Evolutionary conservation across 2,888 invertebrate genomes (phyloP).

Genomic region (Polia nebulosa): DNA sequence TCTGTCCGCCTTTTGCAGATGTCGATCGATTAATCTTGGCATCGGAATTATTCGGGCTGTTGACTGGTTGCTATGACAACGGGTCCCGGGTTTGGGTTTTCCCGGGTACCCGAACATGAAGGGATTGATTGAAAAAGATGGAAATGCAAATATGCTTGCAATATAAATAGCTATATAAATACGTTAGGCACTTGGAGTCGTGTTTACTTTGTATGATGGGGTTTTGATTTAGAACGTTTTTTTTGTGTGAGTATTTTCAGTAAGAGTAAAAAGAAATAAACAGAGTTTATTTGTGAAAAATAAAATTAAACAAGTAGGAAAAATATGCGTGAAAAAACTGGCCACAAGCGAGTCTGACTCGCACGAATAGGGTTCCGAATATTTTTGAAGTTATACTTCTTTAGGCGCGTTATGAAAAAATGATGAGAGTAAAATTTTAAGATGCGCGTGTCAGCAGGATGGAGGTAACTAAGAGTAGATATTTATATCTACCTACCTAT

Average conservation of each 20-base stretch:
- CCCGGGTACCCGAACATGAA: conserved; percentile 36
- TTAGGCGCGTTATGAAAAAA: too few relatives aligned
- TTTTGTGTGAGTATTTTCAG: neutral
- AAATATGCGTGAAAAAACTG: neutral
- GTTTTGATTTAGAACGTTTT: neutral
- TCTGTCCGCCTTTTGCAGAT: conserved; percentile 84
- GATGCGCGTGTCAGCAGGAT: too few relatives aligned
- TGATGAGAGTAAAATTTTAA: too few relatives aligned
- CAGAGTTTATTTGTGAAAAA: neutral
- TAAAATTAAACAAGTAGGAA: neutral
- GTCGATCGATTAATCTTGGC: conserved; percentile 87
- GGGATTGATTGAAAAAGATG: conserved; percentile 53
- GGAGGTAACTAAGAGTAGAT: too few relatives aligned
- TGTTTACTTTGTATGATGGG: conserved; percentile 9
- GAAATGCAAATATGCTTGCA: conserved; percentile 45
- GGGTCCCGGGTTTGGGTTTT: conserved; percentile 40
- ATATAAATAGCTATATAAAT: conserved; percentile 35
- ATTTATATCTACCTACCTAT: too few relatives aligned
- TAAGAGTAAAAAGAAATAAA: neutral
- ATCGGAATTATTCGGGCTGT: conserved; percentile 82
- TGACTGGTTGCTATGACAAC: conserved; percentile 81
- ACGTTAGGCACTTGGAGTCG: conserved; percentile 2
- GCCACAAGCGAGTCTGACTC: too few relatives aligned
- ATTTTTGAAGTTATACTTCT: too few relatives aligned
- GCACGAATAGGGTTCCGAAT: too few relatives aligned